Evolutionary conservation across 2,888 invertebrate species (phyloP), one percentile per base, ranked within the genome.

Genomic region (Diarsia dahlii): DNA sequence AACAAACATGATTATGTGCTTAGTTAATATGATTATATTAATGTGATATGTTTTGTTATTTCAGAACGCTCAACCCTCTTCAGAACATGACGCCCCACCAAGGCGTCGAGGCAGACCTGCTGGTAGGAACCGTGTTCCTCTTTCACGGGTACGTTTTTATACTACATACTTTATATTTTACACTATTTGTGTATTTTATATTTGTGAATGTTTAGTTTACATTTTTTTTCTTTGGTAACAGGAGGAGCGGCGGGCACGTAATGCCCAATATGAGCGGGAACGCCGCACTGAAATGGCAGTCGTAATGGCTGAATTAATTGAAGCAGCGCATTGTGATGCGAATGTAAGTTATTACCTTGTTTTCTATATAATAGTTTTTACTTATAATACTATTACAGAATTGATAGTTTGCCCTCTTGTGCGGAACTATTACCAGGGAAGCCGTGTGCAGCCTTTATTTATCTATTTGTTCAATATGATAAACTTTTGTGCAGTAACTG

Each of bases 201-300:
- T 52, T 13, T 15, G 5, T 48, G 0, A 48, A 15, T 48, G 15
- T 48, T 48, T 15, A 13, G 13, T 48, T 48, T 48, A 48, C 13
- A 13, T 48, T 48, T 13, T 18, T 63, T 10, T 50, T 46, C 0
- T 63, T 39, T 71, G 0, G 74, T 77, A 48, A 12, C 63, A 94
- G 93, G 90, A 89, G 52, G 91, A 94, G 71, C 81, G 91, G 1
- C 91, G 93, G 3, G 92, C 92, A 3, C 90, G 93, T 13, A 94
- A 93, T 50, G 92, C 93, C 0, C 90, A 87, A 9, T 94, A 93
- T 62, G 93, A 93, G 74, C 88, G 91, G 52, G 92, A 92, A 82
- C 87, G 93, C 18, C 88, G 94, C 15, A 82, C 86, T 39, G 92
- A 92, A 64, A 89, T 87, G 3, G 88, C 93, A 3, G 89, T 90